Conservation (phyloP, 2,888 invertebrate genomes). For the Neria commutata region DNA sequence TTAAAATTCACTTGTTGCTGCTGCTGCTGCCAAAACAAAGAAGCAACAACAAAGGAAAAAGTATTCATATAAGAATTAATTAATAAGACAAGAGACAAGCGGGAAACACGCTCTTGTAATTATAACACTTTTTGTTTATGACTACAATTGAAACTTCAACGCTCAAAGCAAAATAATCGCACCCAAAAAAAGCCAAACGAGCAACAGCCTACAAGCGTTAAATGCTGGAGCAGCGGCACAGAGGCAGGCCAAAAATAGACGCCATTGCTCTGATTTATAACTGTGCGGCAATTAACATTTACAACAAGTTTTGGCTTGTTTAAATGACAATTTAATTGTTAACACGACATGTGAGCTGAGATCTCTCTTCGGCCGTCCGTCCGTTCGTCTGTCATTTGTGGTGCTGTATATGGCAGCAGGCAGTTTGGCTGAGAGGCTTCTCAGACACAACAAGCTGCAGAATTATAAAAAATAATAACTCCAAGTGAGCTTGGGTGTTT, state of each 20-base stretch:
- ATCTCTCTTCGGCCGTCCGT: no score
- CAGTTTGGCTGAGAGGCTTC: no score
- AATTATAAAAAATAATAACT: constrained; percentile 5
- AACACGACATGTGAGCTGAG: constrained; percentile 37
- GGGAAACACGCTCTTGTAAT: constrained; percentile 23
- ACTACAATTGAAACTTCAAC: background rate
- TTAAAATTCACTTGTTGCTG: background rate
- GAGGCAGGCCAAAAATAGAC: constrained; percentile 11
- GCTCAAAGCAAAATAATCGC: background rate
- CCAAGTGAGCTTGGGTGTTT: constrained; percentile 42
- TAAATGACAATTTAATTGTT: constrained; percentile 59
- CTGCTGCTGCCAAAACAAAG: background rate
- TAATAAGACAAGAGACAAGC: no score
- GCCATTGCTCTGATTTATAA: constrained; percentile 50
- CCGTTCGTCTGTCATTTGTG: no score
- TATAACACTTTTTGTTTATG: constrained; percentile 21
- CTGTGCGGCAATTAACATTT: constrained; percentile 55
- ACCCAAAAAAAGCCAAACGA: constrained; percentile 5
- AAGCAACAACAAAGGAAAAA: background rate
- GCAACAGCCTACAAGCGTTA: constrained; percentile 20
- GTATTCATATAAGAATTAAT: no score
- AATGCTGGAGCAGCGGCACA: no score
- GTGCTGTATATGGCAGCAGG: background rate
- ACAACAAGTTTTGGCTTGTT: constrained; percentile 46
- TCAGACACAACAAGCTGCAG: background rate